A percentile compares a stretch with the other conserved stretches of the same genome.
phyloP scores from a whole-genome alignment of 2,113 vertebrate species.

The Todiramphus chloris region DNA sequence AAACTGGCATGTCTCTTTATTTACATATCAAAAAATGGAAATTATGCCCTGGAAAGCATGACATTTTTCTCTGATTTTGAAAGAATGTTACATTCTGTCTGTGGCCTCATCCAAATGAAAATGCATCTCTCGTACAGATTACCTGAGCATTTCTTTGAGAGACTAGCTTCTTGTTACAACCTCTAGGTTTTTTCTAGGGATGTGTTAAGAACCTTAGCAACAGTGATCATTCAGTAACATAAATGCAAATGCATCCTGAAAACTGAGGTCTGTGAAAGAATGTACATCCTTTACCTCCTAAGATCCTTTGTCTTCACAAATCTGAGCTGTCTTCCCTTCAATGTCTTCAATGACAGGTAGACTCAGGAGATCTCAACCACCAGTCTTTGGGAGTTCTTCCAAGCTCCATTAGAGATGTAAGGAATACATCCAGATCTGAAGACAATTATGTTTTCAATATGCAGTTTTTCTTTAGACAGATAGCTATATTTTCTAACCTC shows the following conservation, averaged over 20 bases:
- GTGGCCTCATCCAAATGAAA: not conserved
- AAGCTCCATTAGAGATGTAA: not conserved
- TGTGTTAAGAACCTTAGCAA: not conserved
- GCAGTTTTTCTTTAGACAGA: not conserved
- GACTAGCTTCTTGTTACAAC: not conserved
- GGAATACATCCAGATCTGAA: not conserved
- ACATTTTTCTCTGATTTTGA: not conserved
- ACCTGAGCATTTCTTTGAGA: not conserved
- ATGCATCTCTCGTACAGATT: fast-evolving
- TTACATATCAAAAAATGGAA: not conserved
- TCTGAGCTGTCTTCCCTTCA: not conserved
- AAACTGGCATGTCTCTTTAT: not conserved
- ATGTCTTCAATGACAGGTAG: not conserved
- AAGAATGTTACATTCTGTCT: not conserved
- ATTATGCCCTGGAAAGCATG: not conserved
- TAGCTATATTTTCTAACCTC: not conserved
- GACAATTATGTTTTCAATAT: not conserved
- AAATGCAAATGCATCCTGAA: not conserved
- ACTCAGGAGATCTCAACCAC: not conserved
- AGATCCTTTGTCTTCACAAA: not conserved
- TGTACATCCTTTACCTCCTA: not conserved
- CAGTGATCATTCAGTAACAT: not conserved
- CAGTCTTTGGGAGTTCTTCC: not conserved
- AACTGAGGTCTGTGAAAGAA: not conserved
- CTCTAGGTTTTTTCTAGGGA: not conserved